A percentile compares a stretch with the other conserved stretches of the same genome.
These are phyloP conservation scores for Saturnia japonica DNA, from an alignment of 2,888 invertebrate species.

Conservation along the genomic window DNA sequence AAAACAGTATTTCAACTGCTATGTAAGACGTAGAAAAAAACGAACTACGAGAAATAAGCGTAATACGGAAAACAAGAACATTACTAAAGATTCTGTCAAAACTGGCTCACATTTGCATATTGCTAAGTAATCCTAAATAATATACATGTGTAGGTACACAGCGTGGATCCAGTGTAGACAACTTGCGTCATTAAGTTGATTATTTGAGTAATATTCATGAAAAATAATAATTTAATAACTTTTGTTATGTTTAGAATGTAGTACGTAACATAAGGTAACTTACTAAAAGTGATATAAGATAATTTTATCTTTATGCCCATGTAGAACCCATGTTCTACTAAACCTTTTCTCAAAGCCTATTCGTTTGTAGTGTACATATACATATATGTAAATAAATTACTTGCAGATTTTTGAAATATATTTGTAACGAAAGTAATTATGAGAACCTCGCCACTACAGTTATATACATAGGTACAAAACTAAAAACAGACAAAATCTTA, in stretches of 20 bases:
- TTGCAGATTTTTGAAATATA: too few relatives aligned
- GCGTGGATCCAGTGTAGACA: neutral
- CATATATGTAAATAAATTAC: neutral
- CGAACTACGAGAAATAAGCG: constrained; percentile 24
- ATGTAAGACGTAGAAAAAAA: constrained; percentile 39
- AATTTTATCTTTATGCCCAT: neutral
- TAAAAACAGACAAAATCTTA: too few relatives aligned
- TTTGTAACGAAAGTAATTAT: too few relatives aligned
- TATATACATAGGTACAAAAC: too few relatives aligned
- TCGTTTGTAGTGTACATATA: neutral
- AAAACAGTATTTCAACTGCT: constrained; percentile 45
- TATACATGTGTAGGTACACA: neutral
- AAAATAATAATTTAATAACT: neutral
- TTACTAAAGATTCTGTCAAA: neutral
- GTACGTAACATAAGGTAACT: neutral
- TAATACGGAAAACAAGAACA: constrained; percentile 24
- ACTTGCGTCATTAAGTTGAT: neutral
- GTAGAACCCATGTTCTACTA: too few relatives aligned
- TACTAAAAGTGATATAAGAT: neutral
- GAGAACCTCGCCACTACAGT: too few relatives aligned
- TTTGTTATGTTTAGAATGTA: neutral
- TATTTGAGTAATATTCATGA: neutral
- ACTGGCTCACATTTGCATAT: neutral
- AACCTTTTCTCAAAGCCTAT: neutral
- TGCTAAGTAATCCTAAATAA: neutral